These are phyloP conservation scores for Periparus ater DNA, from an alignment of 2,797 vertebrate genomes.

Conservation along the genomic window DNA sequence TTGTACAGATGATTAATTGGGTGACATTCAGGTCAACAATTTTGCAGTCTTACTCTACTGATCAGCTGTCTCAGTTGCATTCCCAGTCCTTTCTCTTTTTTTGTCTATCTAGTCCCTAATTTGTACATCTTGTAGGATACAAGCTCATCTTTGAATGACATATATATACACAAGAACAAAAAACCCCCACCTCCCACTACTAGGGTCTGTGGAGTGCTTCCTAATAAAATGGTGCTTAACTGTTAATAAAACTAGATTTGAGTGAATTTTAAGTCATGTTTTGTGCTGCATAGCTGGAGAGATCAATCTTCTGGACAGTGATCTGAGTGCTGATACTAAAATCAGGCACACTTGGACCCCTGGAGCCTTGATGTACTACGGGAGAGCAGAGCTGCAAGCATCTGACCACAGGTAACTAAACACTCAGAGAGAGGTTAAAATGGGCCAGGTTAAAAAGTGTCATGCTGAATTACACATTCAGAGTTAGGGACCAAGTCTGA, in stretches of 20 bases:
- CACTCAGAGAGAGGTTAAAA: neutral
- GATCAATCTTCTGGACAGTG: conserved; percentile 75
- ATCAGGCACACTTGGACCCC: conserved; percentile 77
- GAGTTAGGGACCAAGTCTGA: neutral
- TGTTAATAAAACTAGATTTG: neutral
- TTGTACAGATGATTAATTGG: neutral
- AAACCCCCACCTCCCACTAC: fast-evolving
- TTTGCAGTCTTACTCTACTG: neutral
- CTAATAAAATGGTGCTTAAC: neutral
- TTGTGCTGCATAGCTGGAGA: conserved; percentile 70
- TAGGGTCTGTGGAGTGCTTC: neutral
- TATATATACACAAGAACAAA: neutral
- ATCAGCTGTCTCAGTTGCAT: neutral
- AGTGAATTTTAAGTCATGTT: conserved; percentile 3
- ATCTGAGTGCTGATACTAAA: conserved; percentile 53
- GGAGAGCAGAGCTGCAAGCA: conserved; percentile 79
- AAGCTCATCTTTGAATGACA: neutral
- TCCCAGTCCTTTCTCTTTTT: neutral
- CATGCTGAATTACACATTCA: neutral
- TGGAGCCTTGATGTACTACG: conserved; percentile 79
- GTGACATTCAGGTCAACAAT: neutral
- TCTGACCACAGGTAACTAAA: conserved; percentile 81
- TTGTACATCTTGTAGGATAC: neutral
- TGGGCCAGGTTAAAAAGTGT: neutral
- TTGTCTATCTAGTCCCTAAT: neutral